Evolutionary conservation across 1,140 invertebrate genomes (phyloP).

Genomic region (Mya arenaria): DNA sequence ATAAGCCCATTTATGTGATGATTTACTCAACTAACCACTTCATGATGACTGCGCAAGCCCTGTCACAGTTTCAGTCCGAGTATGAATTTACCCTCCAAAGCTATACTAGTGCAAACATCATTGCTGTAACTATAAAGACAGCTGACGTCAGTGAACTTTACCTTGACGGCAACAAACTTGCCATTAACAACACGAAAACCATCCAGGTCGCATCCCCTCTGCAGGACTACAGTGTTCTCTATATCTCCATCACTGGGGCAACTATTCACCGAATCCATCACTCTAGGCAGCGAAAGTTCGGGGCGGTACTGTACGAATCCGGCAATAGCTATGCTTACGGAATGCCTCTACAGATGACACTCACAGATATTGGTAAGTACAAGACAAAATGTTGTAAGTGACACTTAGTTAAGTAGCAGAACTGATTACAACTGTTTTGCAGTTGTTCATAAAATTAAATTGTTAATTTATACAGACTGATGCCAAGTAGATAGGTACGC

Average conservation of each 20-base stretch:
- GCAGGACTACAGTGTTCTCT: slow-evolving; percentile 4
- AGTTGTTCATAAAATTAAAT: too few relatives aligned
- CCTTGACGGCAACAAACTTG: slow-evolving; percentile 1
- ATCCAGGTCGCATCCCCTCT: not conserved
- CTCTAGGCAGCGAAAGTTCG: not conserved
- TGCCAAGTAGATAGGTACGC: too few relatives aligned
- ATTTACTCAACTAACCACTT: slow-evolving; percentile 1
- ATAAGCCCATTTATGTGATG: slow-evolving; percentile 8
- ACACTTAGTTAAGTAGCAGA: too few relatives aligned
- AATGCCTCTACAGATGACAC: not conserved
- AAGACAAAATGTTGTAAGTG: too few relatives aligned
- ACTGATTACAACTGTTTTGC: too few relatives aligned
- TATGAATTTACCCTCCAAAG: not conserved
- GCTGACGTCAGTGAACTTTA: not conserved
- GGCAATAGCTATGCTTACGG: not conserved
- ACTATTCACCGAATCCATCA: not conserved
- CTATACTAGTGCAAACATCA: not conserved
- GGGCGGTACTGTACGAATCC: not conserved
- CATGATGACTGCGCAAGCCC: slow-evolving; percentile 3
- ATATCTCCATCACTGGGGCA: not conserved
- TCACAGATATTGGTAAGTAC: not conserved
- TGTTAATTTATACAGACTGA: too few relatives aligned
- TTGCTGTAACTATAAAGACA: slow-evolving; percentile 4
- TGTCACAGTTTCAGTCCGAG: not conserved
- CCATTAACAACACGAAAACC: not conserved